Evolutionary conservation across 35 echinoderm and acorn worm genomes (phyloP).

Genomic region (Heliocidaris erythrogramma): DNA sequence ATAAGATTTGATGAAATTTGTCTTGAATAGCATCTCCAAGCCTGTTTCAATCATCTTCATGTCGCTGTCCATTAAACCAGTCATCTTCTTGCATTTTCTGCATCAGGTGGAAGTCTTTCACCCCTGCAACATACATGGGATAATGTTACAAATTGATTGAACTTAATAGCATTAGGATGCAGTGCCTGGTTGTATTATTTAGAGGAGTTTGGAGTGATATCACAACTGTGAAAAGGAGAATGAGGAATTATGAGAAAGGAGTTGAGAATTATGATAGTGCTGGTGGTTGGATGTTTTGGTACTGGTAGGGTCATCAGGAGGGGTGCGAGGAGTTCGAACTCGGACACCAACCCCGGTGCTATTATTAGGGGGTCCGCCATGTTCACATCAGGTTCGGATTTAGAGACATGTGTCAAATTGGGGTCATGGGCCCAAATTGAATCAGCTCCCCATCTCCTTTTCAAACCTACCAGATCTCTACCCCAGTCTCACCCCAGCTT

Average conservation of each 20-base stretch:
- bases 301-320: neutral
- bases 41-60: neutral
- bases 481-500: neutral
- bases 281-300: neutral
- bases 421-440: neutral
- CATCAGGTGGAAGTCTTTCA: constrained; percentile 1
- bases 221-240: neutral
- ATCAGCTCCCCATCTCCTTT: neutral
- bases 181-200: neutral
- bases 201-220: neutral
- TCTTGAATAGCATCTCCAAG: neutral
- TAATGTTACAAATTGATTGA: neutral
- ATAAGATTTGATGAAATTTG: neutral
- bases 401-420: constrained; percentile 3
- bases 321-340: neutral
- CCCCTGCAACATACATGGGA: neutral
- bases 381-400: constrained; percentile 2
- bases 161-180: neutral
- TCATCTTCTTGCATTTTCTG: neutral
- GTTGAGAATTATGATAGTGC: neutral
- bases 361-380: neutral
- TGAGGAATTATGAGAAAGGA: neutral
- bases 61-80: neutral
- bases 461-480: neutral
- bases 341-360: neutral